Evolutionary conservation across 2,113 vertebrate species (phyloP), one percentile per base, ranked within the genome.

Genomic region (Phocoena sinus): DNA sequence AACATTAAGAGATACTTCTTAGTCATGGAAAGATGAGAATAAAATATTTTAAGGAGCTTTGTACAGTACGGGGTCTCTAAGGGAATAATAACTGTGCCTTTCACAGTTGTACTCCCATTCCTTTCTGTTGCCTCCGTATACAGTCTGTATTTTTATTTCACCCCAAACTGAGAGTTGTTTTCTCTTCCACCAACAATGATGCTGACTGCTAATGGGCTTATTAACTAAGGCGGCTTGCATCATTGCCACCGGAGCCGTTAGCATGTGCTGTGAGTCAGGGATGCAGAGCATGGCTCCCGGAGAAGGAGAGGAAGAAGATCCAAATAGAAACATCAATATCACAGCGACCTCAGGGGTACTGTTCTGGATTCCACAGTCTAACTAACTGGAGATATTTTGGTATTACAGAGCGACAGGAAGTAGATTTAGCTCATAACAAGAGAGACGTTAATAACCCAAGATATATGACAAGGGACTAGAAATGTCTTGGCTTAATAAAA

Each of bases 221-320:
- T 97, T 98, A 98, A 86, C 83, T 87, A 89, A 97, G 97, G 91
- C 44, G 44, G 65, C 9, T 63, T 38, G 88, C 91, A 70, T 94
- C 65, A 18, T 36, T 94, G 70, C 80, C 62, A 71, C 94, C 96
- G 44, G n/a, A 97, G 71, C 95, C 97, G 95, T 97, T 92, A 97
- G 70, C 81, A 68, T 62, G 60, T 13, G 31, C 88, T 60, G 62
- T 81, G 84, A 97, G 96, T 73, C 56, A 85, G 81, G 92, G 89
- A 89, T 94, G 73, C 36, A 94, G 81, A 73, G 14, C 47, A 81
- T 10, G 53, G n/a, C 12, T 86, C 38, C 60, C 0, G 0, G 83
- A 93, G 67, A 88, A 91, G 41, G 31, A 33, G 44, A 0, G 0
- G 20, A 82, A 8, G 73, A 53, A 95, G 70, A 33, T 6, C 31